Evolutionary conservation across 2,888 invertebrate genomes (phyloP), one percentile per base, ranked within the genome.

Genomic region (Caenorhabditis macrosperma): DNA sequence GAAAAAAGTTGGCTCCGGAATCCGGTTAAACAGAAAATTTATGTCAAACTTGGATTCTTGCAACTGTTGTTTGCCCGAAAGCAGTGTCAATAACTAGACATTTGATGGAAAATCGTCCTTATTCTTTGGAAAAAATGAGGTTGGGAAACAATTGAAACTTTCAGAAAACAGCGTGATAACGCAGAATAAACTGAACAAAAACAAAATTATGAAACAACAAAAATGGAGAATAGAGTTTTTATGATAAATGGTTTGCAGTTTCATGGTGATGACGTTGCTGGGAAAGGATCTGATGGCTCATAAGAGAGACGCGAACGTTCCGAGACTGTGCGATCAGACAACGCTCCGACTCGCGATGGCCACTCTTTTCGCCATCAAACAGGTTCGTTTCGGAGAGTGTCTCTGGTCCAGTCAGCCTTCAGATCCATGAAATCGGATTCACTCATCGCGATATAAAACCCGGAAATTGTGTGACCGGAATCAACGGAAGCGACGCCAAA

Each of bases 361-460:
- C 28, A 75, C 80, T 10, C 76, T 85, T 28, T 83, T 79, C 48
- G 78, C 84, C 9, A 82, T 82, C 68, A 85, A 85, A 54, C 82
- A 83, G 75, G 81, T 78, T 4, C 7, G 0, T 5, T 54, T 60
- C 33, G 9, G 9, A 33, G 9, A 9, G n/a, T n/a, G n/a, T n/a
- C n/a, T n/a, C n/a, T n/a, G n/a, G n/a, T n/a, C n/a, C n/a, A n/a
- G n/a, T n/a, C n/a, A n/a, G n/a, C n/a, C n/a, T n/a, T n/a, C 57
- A 83, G 82, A 71, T 85, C 26, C 85, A 85, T 60, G 85, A 85
- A 33, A 54, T 72, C n/a, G 84, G 85, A 17, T 85, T 59, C 63
- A 64, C 75, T 38, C 86, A 86, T 67, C 82, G 86, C 1, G 87
- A 87, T 52, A 84, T 87, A 46, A 87, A 87, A 48, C 87, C 87